Evolutionary conservation across 23 tunicate genomes (phyloP).

Genomic region (Phallusia fumigata): DNA sequence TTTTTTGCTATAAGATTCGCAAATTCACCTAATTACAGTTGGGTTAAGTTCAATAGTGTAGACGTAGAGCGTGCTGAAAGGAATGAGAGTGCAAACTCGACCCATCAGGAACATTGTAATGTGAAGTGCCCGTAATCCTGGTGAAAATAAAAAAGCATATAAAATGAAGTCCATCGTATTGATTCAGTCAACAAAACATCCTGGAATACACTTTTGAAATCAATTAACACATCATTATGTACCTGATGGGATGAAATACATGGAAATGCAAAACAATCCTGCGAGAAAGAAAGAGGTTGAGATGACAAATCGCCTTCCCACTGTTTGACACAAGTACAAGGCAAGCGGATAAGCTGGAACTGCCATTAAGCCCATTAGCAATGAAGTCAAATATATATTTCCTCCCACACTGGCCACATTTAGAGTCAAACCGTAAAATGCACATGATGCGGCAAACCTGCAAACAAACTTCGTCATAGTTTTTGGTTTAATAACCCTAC

Average conservation of each 20-base stretch:
- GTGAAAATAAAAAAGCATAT: no score
- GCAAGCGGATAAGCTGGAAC: background rate
- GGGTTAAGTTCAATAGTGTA: slow-evolving; percentile 15
- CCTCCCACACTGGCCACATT: slow-evolving; percentile 9
- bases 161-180: no score
- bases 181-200: no score
- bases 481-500: no score
- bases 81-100: slow-evolving; percentile 1
- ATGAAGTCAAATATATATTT: background rate
- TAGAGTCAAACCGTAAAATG: slow-evolving; percentile 6
- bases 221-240: no score
- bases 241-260: slow-evolving; percentile 11
- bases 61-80: background rate
- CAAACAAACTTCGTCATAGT: no score
- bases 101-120: slow-evolving; percentile 1
- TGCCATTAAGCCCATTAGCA: background rate
- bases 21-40: slow-evolving; percentile 3
- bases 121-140: background rate
- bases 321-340: background rate
- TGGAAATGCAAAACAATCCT: slow-evolving; percentile 7
- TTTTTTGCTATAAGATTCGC: no score
- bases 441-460: slow-evolving; percentile 19
- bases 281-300: background rate
- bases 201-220: no score
- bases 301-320: slow-evolving; percentile 4